Base-by-base conservation (phyloP, 1,140 invertebrate genomes). In the Orchesella cincta region DNA sequence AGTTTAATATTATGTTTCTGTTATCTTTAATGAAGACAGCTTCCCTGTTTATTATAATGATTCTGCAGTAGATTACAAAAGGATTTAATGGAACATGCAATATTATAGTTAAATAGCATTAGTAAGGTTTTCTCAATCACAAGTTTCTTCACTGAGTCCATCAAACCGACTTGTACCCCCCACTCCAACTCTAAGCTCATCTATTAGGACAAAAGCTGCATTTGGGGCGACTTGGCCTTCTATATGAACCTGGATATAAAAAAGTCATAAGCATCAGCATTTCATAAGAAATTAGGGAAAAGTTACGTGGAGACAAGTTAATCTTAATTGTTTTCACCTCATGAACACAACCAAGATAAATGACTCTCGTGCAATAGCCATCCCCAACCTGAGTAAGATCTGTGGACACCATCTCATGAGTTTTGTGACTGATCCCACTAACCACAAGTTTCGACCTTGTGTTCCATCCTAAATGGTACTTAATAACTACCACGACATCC, bases 221-320 rank as follows among this genome's bases (percentile, higher is more conserved):
- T 67, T 67, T 67, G 62, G 62, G 62, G 62, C 62, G 23, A 67
- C 62, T 29, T 67, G 62, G n/a, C 62, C 62, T 67, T 67, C 62
- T 29, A 67, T 67, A 29, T 31, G 12, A 31, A 67, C 62, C 62
- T 67, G 31, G 5, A 67, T 31, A 67, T n/a, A 18, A 57, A 57
- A n/a, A 57, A 57, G n/a, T n/a, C n/a, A 57, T 57, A 26, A 57
- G 52, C 8, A 57, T 57, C 23, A 12, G 23, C 23, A 16, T 33
- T 29, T 18, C n/a, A 31, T 5, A 26, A 33, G 26, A 67, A 31
- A 12, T 67, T 67, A 67, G 29, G 62, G 8, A 67, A 67, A 57
- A n/a, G n/a, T n/a, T n/a, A n/a, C n/a, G n/a, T n/a, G n/a, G n/a
- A n/a, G n/a, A n/a, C n/a, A n/a, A n/a, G n/a, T 46, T 46, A 46